Evolutionary conservation across 1,140 invertebrate species (phyloP).

Genomic region (Drosophila azteca): DNA sequence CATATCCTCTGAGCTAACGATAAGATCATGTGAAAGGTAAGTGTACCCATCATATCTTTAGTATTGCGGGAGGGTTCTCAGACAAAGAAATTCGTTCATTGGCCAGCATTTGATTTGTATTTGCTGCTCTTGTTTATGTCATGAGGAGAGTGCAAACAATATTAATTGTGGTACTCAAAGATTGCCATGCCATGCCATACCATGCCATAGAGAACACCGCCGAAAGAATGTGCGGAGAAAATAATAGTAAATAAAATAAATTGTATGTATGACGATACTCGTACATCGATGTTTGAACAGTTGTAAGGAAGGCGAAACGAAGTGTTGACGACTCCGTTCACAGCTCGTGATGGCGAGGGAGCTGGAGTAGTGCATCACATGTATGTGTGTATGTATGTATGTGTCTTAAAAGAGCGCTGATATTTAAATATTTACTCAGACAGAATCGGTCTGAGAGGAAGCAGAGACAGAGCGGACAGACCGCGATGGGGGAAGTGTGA

Average conservation of each 20-base stretch:
- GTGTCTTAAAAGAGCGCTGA: slow-evolving; percentile 1
- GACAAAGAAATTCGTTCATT: slow-evolving; percentile 20
- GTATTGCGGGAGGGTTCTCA: not conserved
- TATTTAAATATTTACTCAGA: slow-evolving; percentile 54
- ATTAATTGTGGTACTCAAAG: slow-evolving; percentile 60
- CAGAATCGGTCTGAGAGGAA: not conserved
- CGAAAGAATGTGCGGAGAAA: slow-evolving; percentile 26
- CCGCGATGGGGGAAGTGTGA: slow-evolving; percentile 1
- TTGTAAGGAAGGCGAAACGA: slow-evolving; percentile 68
- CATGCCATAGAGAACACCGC: slow-evolving; percentile 11
- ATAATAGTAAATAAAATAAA: slow-evolving; percentile 58
- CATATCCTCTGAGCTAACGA: no score
- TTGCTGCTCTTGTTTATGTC: slow-evolving; percentile 52
- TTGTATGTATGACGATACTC: slow-evolving; percentile 35
- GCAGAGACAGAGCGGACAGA: no score
- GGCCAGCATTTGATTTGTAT: slow-evolving; percentile 44
- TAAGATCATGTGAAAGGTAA: not conserved
- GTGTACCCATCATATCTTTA: not conserved
- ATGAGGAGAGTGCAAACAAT: slow-evolving; percentile 69
- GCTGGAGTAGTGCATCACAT: not conserved
- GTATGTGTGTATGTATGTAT: not conserved
- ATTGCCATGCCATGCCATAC: slow-evolving; percentile 50
- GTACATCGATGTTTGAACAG: slow-evolving; percentile 62
- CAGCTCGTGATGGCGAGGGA: slow-evolving; percentile 22
- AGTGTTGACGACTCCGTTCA: slow-evolving; percentile 41